Base-by-base conservation (phyloP, 2,888 invertebrate genomes). In the Spilarctia lutea region DNA sequence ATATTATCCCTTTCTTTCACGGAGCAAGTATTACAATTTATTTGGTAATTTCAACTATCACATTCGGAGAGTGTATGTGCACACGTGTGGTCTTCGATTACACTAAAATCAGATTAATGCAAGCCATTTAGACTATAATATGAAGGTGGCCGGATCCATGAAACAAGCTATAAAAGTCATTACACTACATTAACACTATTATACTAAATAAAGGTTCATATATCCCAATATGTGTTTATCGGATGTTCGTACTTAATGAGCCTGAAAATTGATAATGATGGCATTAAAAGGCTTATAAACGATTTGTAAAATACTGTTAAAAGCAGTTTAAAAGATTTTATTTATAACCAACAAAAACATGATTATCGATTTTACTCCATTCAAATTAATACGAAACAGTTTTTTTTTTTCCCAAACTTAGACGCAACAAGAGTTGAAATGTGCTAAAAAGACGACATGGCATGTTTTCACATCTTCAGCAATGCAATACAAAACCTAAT, bases 261-360 rank as follows among this genome's bases (percentile, higher is more conserved):
- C 70, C 72, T 65, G 70, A 68, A 75, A 68, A 82, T 75, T 80
- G 66, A 75, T 73, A 80, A 75, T 79, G 35, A 84, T 83, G 79
- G 67, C 79, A 83, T 80, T 84, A 79, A 71, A 75, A 69, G 63
- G 56, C 65, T 80, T 76, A 75, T 76, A 56, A 65, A 30, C n/a
- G 48, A 73, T 42, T 45, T 80, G 68, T 74, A n/a, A 74, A 80
- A 79, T 83, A 82, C 74, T 20, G 72, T 77, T 67, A 7, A 67
- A 30, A 30, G 76, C 77, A 13, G 3, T 16, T 65, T 39, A 24
- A 66, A 71, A 70, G 67, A 45, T 73, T 71, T 60, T 39, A 78
- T 75, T 72, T 68, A 68, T 30, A 52, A 72, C 68, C 27, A 30
- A 63, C 2, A 30, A 18, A 27, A 30, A 16, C 7, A 2, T 11